Conservation (phyloP, 1,140 invertebrate genomes). For the Meteorus sp. region DNA sequence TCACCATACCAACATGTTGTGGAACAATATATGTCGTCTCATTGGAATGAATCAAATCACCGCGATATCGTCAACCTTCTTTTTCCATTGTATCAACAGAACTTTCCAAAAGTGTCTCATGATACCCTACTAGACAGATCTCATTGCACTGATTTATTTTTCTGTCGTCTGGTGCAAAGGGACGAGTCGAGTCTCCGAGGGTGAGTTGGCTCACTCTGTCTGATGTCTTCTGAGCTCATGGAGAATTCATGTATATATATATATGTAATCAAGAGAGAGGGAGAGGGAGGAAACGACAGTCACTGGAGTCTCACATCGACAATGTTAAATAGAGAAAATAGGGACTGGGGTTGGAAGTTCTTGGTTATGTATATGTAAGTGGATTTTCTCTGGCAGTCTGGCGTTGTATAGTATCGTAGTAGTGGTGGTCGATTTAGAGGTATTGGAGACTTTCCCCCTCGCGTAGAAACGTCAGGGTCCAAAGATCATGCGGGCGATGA, state of each 20-base stretch:
- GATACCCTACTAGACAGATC: conserved; percentile 17
- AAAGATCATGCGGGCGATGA: conserved; percentile 55
- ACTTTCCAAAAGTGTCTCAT: no score
- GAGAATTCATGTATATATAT: conserved; percentile 2
- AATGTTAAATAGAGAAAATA: no score
- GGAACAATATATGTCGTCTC: no score
- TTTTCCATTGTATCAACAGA: no score
- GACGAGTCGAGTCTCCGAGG: conserved; percentile 9
- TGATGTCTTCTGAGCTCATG: no score
- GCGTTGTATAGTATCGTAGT: no score
- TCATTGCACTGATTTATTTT: conserved; percentile 13
- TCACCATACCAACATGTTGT: no score
- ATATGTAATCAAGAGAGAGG: background rate
- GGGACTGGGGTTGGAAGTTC: conserved; percentile 24
- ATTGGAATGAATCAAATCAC: no score
- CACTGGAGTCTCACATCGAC: conserved; percentile 9
- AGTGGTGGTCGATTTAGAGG: conserved; percentile 39
- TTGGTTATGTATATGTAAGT: background rate
- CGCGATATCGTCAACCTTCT: no score
- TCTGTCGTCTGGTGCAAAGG: conserved; percentile 15
- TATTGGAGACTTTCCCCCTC: conserved; percentile 41
- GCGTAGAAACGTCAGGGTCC: conserved; percentile 40
- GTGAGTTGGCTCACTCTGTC: conserved; percentile 14
- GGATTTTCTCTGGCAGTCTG: conserved; percentile 19
- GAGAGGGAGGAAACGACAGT: background rate